These are phyloP conservation scores for Caretta caretta DNA, from an alignment of 2,113 vertebrate species.

Conservation along the genomic window DNA sequence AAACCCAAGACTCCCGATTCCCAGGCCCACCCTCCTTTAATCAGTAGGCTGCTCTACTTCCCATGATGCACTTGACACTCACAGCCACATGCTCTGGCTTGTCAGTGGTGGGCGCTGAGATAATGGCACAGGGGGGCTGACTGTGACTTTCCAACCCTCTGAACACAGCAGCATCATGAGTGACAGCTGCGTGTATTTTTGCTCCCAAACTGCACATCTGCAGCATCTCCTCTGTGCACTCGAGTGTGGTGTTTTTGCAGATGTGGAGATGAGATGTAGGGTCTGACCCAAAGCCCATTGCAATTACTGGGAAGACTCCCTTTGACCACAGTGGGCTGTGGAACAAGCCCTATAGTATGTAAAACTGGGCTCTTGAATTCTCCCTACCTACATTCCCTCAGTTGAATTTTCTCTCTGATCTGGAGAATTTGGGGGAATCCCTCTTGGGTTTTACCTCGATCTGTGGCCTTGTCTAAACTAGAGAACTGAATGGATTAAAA, in stretches of 20 bases:
- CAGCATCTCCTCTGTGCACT: fast-evolving
- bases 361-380: neutral
- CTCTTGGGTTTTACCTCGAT: neutral
- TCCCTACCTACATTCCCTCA: fast-evolving
- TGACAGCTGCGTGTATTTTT: neutral
- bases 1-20: neutral
- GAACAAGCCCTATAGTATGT: no score
- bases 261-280: fast-evolving
- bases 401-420: neutral
- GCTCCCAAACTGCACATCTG: neutral
- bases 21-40: neutral
- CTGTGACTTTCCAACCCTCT: neutral
- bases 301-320: neutral
- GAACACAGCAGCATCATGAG: neutral
- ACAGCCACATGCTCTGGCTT: neutral
- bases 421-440: neutral
- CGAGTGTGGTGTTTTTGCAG: fast-evolving
- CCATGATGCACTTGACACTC: fast-evolving
- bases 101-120: neutral
- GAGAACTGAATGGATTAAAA: neutral
- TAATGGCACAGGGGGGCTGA: neutral
- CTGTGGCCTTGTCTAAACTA: neutral
- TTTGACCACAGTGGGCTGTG: fast-evolving
- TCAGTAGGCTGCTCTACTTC: neutral
- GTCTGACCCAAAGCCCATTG: fast-evolving